Evolutionary conservation across 1,140 invertebrate genomes (phyloP).

Genomic region (Sycobia sp.): DNA sequence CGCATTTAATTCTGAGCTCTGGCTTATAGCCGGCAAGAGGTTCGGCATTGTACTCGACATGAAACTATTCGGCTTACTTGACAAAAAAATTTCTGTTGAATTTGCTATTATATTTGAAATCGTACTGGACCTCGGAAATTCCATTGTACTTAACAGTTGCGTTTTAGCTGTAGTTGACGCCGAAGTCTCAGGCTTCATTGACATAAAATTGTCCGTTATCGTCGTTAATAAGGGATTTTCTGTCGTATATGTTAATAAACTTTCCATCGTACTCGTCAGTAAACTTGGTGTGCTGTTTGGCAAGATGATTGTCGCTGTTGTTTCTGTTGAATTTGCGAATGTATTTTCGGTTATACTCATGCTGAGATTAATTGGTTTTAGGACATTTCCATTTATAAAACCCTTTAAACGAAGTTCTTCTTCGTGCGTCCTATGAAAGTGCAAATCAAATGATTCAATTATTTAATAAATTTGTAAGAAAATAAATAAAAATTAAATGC

Average conservation of each 20-base stretch:
- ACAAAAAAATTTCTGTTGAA: neutral
- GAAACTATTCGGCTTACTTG: neutral
- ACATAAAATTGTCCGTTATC: neutral
- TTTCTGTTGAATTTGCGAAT: neutral
- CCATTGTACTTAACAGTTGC: neutral
- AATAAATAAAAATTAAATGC: slow-evolving; percentile 22
- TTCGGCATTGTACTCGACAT: neutral
- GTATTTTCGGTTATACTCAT: neutral
- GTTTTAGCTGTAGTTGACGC: neutral
- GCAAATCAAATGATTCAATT: slow-evolving; percentile 37
- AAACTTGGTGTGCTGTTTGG: too few relatives aligned
- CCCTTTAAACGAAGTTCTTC: slow-evolving; percentile 41
- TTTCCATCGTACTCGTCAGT: neutral
- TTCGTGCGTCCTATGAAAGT: slow-evolving; percentile 52
- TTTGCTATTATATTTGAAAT: neutral
- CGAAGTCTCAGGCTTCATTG: neutral
- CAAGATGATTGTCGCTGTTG: neutral
- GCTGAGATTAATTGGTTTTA: neutral
- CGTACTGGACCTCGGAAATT: too few relatives aligned
- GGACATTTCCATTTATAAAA: neutral
- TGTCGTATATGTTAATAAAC: neutral
- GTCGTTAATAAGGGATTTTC: neutral
- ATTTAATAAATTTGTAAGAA: too few relatives aligned
- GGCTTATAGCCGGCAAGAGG: neutral
- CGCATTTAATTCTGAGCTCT: too few relatives aligned